Conservation (phyloP, 2,797 vertebrate genomes). For the Gadopsis marmoratus region DNA sequence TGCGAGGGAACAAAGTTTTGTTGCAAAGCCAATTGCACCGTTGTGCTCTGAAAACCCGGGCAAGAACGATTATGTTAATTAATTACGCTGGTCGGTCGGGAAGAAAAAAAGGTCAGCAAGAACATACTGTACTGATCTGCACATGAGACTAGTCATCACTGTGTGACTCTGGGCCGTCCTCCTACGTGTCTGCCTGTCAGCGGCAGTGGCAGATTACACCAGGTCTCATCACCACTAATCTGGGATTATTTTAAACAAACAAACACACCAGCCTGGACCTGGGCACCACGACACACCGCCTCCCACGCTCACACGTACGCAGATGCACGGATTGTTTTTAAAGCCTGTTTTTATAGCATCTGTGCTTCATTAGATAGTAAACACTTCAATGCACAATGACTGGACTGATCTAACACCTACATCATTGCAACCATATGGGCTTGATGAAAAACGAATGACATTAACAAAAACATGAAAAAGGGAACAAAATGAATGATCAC, state of each 20-base stretch:
- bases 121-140: conserved; percentile 22
- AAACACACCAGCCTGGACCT: conserved; percentile 43
- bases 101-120: conserved; percentile 36
- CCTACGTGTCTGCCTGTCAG: conserved; percentile 1
- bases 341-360: conserved; percentile 34
- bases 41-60: conserved; percentile 1
- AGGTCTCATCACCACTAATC: conserved; percentile 60
- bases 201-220: conserved; percentile 35
- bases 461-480: neutral
- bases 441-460: neutral
- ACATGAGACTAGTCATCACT: conserved; percentile 8
- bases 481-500: neutral
- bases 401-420: conserved; percentile 22
- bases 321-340: conserved; percentile 18
- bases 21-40: neutral
- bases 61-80: conserved; percentile 40
- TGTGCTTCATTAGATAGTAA: conserved; percentile 36
- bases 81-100: conserved; percentile 34
- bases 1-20: neutral
- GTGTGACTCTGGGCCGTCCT: conserved; percentile 1
- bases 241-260: conserved; percentile 60
- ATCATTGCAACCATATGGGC: neutral
- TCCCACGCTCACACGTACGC: conserved; percentile 23
- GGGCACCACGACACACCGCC: conserved; percentile 9
- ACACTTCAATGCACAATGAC: conserved; percentile 20